These are phyloP conservation scores for Pocillopora verrucosa DNA, from an alignment of 64 coral and sea anemone genomes.

Conservation along the genomic window DNA sequence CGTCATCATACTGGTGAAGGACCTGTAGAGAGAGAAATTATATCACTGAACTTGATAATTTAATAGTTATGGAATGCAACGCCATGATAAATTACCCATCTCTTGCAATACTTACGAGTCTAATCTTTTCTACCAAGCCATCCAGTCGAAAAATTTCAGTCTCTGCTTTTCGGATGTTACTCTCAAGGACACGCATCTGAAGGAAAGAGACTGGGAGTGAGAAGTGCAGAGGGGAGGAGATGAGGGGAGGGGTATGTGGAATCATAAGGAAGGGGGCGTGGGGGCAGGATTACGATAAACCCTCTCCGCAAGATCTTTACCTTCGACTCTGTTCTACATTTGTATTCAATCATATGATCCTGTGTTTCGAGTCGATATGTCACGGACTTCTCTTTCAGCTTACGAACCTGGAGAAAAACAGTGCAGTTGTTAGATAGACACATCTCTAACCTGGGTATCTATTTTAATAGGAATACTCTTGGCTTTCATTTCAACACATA, in stretches of 20 bases:
- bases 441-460: too few species aligned
- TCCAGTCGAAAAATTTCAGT: conserved; percentile 72
- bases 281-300: too few species aligned
- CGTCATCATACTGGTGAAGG: conserved; percentile 32
- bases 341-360: conserved; percentile 63
- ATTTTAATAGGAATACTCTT: too few species aligned
- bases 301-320: not conserved
- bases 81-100: not conserved
- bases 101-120: conserved; percentile 54
- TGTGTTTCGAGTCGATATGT: conserved; percentile 72
- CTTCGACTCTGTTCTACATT: conserved; percentile 58
- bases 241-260: too few species aligned
- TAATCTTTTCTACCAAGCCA: conserved; percentile 67
- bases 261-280: too few species aligned
- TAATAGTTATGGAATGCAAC: not conserved
- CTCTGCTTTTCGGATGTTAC: conserved; percentile 82
- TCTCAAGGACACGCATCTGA: conserved; percentile 71
- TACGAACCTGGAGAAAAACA: conserved; percentile 47
- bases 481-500: too few species aligned
- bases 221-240: not conserved
- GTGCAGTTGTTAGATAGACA: not conserved
- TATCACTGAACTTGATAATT: not conserved
- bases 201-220: not conserved
- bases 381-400: conserved; percentile 75
- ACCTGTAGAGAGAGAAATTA: conserved; percentile 15